Evolutionary conservation across 2,113 vertebrate species (phyloP), one percentile per base, ranked within the genome.

Genomic region (Cathartes aura): DNA sequence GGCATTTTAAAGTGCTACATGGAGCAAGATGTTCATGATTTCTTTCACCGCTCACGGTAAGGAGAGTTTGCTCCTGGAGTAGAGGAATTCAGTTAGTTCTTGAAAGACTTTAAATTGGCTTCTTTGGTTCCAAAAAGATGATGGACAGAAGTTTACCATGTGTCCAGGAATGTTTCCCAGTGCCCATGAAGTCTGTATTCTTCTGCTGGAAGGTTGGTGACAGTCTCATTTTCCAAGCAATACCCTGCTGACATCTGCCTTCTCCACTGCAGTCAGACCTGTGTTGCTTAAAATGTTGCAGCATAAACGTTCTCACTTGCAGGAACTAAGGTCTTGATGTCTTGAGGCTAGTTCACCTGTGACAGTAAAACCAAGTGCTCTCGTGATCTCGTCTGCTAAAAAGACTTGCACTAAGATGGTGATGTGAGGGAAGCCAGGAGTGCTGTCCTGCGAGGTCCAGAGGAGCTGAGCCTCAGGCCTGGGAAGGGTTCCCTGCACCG

Each of bases 241-340:
- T 71, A 23, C 26, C 47, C 87, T 78, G 68, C 32, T 66, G 62
- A 9, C 67, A 66, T 13, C 58, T 67, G 53, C 79, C 45, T 62
- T 40, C 40, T 82, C 48, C 11, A 1, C 73, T 59, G 55, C 38
- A 11, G 17, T 24, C 47, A 13, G 66, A 29, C 38, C 42, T 0
- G 3, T 0, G 1, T 17, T 0, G 0, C 50, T n/a, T 58, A 11
- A 30, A 27, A 23, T 3, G 19, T 17, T 7, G 0, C 76, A 82
- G 75, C 42, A 23, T n/a, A 40, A 85, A 36, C 16, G 1, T 82
- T 67, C 43, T 90, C 30, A 6, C 66, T 32, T 20, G 2, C 2
- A 9, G 84, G 84, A 95, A 63, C 17, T 0, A 50, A 32, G 45
- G 11, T 45, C 83, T 27, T 0, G 1, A 5, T n/a, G 38, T 48